Conservation (phyloP, 2,888 invertebrate genomes). For the Chaetoderma sp. region DNA sequence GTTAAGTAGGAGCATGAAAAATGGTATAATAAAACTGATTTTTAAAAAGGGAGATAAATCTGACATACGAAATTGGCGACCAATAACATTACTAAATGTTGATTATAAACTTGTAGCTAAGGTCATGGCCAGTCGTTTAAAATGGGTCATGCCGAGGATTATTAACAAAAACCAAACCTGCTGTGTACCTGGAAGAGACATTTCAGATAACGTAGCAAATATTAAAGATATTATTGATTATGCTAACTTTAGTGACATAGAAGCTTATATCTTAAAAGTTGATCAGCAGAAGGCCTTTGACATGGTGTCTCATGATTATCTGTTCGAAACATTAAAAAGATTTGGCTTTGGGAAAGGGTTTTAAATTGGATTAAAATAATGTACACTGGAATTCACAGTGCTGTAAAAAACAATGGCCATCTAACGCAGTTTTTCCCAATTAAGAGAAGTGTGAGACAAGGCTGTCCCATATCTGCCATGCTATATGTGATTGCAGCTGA, state of each 20-base stretch:
- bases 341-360: conserved; percentile 39
- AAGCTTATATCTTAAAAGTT: conserved; percentile 31
- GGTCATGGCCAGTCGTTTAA: conserved; percentile 31
- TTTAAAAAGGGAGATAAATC: too few species aligned
- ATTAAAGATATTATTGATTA: conserved; percentile 36
- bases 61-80: conserved; percentile 39
- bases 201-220: conserved; percentile 38
- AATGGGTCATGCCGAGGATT: too few species aligned
- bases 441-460: not conserved
- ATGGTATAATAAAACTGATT: too few species aligned
- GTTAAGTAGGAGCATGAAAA: too few species aligned
- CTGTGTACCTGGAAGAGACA: conserved; percentile 38
- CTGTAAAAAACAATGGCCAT: not conserved
- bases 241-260: conserved; percentile 33
- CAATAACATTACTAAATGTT: conserved; percentile 39
- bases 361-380: conserved; percentile 38
- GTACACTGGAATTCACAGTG: conserved; percentile 20
- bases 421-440: not conserved
- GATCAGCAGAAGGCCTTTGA: conserved; percentile 47
- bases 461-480: not conserved
- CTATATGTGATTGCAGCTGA: conserved; percentile 4
- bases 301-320: conserved; percentile 36
- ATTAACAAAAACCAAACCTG: conserved; percentile 37
- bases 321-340: conserved; percentile 31
- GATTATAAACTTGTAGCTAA: conserved; percentile 42